Percentiles rank a stretch among this genome's conserved stretches.
These are phyloP conservation scores for Rhinichthys osculus DNA, from an alignment of 2,797 vertebrate species.

Conservation along the genomic window DNA sequence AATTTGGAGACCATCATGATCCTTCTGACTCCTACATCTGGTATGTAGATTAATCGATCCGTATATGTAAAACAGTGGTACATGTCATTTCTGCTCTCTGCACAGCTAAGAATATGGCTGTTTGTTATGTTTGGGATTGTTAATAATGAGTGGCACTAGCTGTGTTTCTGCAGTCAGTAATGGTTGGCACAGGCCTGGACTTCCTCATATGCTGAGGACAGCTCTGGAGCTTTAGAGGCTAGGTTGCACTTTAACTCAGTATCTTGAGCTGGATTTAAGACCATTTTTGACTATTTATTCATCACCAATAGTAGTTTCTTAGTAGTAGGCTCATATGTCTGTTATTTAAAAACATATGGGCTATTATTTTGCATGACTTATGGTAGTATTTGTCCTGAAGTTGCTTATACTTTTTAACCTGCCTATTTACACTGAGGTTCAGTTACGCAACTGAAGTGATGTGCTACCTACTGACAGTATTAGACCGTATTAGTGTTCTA, in stretches of 20 bases:
- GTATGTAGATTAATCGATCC: constrained; percentile 67
- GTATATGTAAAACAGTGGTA: not conserved
- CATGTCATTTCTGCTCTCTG: constrained; percentile 3
- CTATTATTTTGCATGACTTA: not conserved
- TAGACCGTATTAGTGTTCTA: constrained; percentile 62
- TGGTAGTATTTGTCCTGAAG: not conserved
- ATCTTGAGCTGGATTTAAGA: constrained; percentile 7
- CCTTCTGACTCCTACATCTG: constrained; percentile 76
- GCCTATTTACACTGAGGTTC: constrained; percentile 65
- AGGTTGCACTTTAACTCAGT: not conserved
- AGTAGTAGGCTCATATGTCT: not conserved
- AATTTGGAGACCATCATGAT: constrained; percentile 74
- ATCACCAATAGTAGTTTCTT: not conserved
- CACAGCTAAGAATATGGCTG: constrained; percentile 40
- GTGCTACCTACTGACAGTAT: constrained; percentile 65
- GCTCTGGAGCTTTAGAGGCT: not conserved
- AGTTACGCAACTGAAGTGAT: constrained; percentile 59
- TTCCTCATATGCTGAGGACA: constrained; percentile 15
- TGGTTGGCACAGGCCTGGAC: not conserved
- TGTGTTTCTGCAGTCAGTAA: not conserved
- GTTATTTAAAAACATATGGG: not conserved
- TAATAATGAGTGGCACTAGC: not conserved
- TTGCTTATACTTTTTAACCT: constrained; percentile 46
- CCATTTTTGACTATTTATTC: constrained; percentile 7
- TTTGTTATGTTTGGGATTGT: not conserved